Conservation (phyloP, 2,888 invertebrate genomes). For the Neoaliturus tenellus region DNA sequence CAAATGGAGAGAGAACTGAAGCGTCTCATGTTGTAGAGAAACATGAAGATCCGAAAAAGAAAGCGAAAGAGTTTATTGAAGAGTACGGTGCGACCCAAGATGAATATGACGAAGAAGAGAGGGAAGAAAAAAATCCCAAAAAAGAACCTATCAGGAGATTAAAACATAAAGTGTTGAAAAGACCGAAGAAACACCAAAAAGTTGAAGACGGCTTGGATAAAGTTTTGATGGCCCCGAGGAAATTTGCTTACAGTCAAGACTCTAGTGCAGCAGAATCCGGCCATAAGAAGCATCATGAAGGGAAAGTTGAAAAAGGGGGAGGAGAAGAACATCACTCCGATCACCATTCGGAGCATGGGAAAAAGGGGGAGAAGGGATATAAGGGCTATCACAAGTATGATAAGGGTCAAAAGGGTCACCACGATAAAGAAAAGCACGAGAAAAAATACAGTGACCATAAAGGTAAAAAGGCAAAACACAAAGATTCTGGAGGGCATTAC, state of each 20-base stretch:
- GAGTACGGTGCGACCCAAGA: slow-evolving; percentile 12
- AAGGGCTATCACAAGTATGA: slow-evolving; percentile 79
- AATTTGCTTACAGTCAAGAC: slow-evolving; percentile 51
- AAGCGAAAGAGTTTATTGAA: slow-evolving; percentile 10
- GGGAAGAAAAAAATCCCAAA: slow-evolving; percentile 57
- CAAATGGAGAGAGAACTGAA: slow-evolving; percentile 55
- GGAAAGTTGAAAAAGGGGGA: slow-evolving; percentile 73
- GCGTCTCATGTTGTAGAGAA: slow-evolving; percentile 54
- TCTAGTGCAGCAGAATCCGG: slow-evolving; percentile 41
- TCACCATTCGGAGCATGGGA: slow-evolving; percentile 76
- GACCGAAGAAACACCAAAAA: slow-evolving; percentile 55
- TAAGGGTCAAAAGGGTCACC: slow-evolving; percentile 80
- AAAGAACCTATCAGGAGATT: slow-evolving; percentile 16
- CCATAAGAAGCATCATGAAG: slow-evolving; percentile 39
- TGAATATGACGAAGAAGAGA: slow-evolving; percentile 36
- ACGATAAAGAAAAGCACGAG: slow-evolving; percentile 80
- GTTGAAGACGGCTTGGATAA: slow-evolving; percentile 43
- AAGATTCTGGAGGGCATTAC: slow-evolving; percentile 80
- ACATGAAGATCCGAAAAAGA: slow-evolving; percentile 53
- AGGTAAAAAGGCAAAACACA: slow-evolving; percentile 78
- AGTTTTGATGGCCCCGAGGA: slow-evolving; percentile 41
- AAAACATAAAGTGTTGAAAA: slow-evolving; percentile 32
- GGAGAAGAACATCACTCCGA: slow-evolving; percentile 76
- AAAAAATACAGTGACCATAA: slow-evolving; percentile 80
- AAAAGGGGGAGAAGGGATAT: slow-evolving; percentile 81